These are phyloP conservation scores for Platycheirus rosarum DNA, from an alignment of 2,888 invertebrate species.

Conservation along the genomic window DNA sequence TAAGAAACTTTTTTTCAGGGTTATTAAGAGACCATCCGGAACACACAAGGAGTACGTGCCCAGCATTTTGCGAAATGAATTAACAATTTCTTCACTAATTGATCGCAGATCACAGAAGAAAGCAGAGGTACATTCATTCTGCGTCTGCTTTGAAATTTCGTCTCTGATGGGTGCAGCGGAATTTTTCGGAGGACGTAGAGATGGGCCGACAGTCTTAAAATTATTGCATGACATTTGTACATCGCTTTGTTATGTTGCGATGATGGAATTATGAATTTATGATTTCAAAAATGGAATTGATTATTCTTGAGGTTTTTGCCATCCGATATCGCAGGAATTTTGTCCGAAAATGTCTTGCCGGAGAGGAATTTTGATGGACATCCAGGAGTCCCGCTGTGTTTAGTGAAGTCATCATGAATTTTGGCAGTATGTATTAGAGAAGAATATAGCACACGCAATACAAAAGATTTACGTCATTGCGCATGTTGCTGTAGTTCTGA, in stretches of 20 bases:
- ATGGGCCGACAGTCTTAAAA: constrained; percentile 67
- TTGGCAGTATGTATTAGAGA: background rate
- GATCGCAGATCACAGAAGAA: constrained; percentile 76
- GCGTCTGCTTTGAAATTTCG: constrained; percentile 43
- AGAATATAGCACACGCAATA: background rate
- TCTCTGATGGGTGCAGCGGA: constrained; percentile 41
- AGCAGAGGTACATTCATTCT: constrained; percentile 5
- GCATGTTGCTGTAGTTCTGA: background rate
- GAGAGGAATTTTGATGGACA: constrained; percentile 64
- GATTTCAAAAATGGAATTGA: constrained; percentile 70
- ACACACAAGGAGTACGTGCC: constrained; percentile 82
- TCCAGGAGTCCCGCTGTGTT: constrained; percentile 14
- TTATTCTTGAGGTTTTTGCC: constrained; percentile 34
- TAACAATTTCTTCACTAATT: constrained; percentile 81
- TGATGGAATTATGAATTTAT: constrained; percentile 73
- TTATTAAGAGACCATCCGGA: constrained; percentile 74
- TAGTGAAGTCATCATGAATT: background rate
- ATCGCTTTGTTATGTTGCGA: constrained; percentile 66
- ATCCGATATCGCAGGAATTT: constrained; percentile 34
- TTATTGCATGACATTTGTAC: constrained; percentile 70
- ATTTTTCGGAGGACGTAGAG: constrained; percentile 38
- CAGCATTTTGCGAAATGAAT: constrained; percentile 80
- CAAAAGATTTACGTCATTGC: background rate
- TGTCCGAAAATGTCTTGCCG: constrained; percentile 60
- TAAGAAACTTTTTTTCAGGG: constrained; percentile 42